Percentiles rank a stretch among this genome's conserved stretches.
Evolutionary conservation across 1,140 invertebrate species (phyloP).

Genomic region (Choristoneura fumiferana): DNA sequence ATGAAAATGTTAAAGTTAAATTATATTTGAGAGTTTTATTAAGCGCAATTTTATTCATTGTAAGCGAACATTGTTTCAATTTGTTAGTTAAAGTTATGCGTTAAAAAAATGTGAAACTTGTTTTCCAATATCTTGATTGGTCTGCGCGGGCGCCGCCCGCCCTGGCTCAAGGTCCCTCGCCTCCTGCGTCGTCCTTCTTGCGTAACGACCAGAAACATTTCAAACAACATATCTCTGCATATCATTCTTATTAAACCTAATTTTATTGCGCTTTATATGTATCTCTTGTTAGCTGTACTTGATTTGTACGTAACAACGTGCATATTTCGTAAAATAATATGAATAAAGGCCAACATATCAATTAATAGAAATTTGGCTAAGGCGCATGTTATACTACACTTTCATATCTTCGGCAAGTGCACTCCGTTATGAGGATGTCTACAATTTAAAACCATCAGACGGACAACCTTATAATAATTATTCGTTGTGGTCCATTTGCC

Average conservation of each 20-base stretch:
- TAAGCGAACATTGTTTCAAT: conserved; percentile 76
- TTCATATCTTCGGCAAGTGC: conserved; percentile 22
- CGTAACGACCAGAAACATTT: conserved; percentile 28
- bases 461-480: not conserved
- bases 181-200: conserved; percentile 24
- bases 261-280: conserved; percentile 58
- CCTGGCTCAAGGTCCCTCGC: no score
- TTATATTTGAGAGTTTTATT: conserved; percentile 79
- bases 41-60: conserved; percentile 75
- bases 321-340: conserved; percentile 25
- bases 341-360: conserved; percentile 68
- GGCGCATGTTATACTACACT: conserved; percentile 44
- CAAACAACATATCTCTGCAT: conserved; percentile 57
- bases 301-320: conserved; percentile 39
- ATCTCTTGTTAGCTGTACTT: conserved; percentile 50
- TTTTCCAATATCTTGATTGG: conserved; percentile 52
- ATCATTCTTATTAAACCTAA: conserved; percentile 49
- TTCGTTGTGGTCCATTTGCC: conserved; percentile 6
- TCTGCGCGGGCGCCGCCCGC: conserved; percentile 13
- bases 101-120: conserved; percentile 64
- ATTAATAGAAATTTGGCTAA: conserved; percentile 55
- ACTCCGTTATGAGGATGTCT: not conserved
- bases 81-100: conserved; percentile 77
- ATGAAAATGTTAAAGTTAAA: conserved; percentile 78
- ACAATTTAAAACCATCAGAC: not conserved